Evolutionary conservation across 2,797 vertebrate genomes (phyloP), one percentile per base, ranked within the genome.

Genomic region (Eremophila alpestris): DNA sequence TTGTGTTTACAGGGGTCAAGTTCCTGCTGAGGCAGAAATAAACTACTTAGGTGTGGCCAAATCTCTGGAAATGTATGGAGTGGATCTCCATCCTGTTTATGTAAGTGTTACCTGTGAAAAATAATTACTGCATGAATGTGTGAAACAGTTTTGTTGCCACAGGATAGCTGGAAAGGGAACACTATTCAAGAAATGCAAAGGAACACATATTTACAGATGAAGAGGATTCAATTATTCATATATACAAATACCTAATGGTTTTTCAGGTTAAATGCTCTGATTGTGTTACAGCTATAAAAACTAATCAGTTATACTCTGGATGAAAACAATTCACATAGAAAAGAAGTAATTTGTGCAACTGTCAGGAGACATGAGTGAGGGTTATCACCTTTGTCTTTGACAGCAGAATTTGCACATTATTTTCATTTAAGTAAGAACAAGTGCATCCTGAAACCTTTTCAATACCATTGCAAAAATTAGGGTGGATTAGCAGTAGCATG

Each of bases 41-140:
- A 98, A 98, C 98, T 99, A 98, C 95, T 98, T 99, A 95, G 97
- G 97, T 91, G 97, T 98, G 67, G 98, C 98, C 95, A 98, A 98
- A 93, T 97, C 98, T n/a, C 97, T 99, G 97, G 98, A 99, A 97
- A 99, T 99, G 99, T 99, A 99, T 52, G 99, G 99, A 34, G 98
- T 99, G 56, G 98, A 99, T 96, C 98, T 99, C 91, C 98, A 99
- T 94, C 98, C 98, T 38, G 98, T 98, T 92, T 99, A 98, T 77
- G 99, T 99, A 97, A 98, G 99, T 98, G 56, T 36, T 85, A 88
- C 78, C 56, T 78, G 68, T 91, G 21, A 52, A 70, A 62, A 68
- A 75, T 54, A 52, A 16, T 9, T 40, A 2, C 17, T 74, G 5
- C 58, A 22, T 7, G 56, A 45, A 52, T 43, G 34, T 80, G 14